Evolutionary conservation across 1,140 invertebrate genomes (phyloP).

Genomic region (Cardiocondyla obscurior): DNA sequence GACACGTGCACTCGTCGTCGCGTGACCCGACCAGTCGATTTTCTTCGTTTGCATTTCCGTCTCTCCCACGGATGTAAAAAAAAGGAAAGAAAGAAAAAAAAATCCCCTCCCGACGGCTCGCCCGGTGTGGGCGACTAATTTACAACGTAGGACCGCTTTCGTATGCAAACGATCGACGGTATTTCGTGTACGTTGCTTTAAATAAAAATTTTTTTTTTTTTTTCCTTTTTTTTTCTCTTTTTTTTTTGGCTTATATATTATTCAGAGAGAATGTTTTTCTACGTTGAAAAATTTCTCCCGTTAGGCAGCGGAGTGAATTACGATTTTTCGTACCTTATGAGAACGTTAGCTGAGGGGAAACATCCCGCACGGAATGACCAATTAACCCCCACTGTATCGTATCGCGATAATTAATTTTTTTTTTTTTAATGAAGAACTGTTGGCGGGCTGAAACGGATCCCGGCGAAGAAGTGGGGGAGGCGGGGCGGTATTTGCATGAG

Average conservation of each 20-base stretch:
- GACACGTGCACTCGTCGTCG: constrained; percentile 28
- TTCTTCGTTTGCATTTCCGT: constrained; percentile 59
- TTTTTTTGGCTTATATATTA: background rate
- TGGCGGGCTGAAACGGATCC: background rate
- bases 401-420: constrained; percentile 22
- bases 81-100: too few relatives aligned
- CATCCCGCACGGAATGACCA: background rate
- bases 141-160: background rate
- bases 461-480: background rate
- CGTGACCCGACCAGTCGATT: constrained; percentile 30
- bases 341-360: background rate
- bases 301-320: background rate
- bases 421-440: background rate
- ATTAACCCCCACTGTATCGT: constrained; percentile 27
- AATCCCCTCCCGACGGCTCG: too few relatives aligned
- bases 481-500: background rate
- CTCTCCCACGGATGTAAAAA: background rate
- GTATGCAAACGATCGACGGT: background rate
- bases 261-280: background rate
- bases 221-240: too few relatives aligned
- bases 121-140: background rate
- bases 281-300: background rate
- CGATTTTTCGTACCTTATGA: background rate
- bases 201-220: background rate
- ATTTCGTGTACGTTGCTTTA: background rate